phyloP scores from a whole-genome alignment of 2,888 invertebrate genomes.

The Oeneis ivallda region DNA sequence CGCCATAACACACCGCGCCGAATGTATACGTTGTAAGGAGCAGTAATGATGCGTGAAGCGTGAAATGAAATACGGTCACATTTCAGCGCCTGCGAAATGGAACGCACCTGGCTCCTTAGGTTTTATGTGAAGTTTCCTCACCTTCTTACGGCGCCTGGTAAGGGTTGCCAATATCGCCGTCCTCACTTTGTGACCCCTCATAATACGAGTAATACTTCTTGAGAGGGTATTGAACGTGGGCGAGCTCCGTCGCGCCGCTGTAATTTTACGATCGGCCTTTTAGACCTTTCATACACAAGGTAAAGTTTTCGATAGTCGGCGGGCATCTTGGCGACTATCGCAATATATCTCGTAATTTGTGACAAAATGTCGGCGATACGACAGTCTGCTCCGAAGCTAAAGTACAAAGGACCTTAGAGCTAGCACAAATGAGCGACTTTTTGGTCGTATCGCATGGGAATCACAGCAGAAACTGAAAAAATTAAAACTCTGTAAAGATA shows the following conservation, averaged over 20 bases:
- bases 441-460: too few relatives aligned
- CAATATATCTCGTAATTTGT: not conserved
- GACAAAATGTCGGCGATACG: not conserved
- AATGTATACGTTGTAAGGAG: constrained; percentile 60
- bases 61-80: constrained; percentile 79
- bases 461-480: too few relatives aligned
- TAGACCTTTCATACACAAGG: not conserved
- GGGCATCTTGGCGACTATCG: not conserved
- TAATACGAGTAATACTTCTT: constrained; percentile 78
- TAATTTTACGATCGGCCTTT: constrained; percentile 66
- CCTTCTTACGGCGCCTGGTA: constrained; percentile 72
- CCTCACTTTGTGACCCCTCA: constrained; percentile 80
- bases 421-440: too few relatives aligned
- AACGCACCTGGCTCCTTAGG: constrained; percentile 81
- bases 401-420: not conserved
- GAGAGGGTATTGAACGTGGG: constrained; percentile 74
- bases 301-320: not conserved
- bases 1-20: constrained; percentile 57
- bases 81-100: constrained; percentile 76
- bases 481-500: too few relatives aligned
- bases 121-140: constrained; percentile 80
- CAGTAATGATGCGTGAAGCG: constrained; percentile 73
- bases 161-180: constrained; percentile 77
- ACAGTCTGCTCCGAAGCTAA: too few relatives aligned
- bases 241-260: constrained; percentile 56